Evolutionary conservation across 1,140 invertebrate genomes (phyloP).

Genomic region (Dendrolimus punctatus): DNA sequence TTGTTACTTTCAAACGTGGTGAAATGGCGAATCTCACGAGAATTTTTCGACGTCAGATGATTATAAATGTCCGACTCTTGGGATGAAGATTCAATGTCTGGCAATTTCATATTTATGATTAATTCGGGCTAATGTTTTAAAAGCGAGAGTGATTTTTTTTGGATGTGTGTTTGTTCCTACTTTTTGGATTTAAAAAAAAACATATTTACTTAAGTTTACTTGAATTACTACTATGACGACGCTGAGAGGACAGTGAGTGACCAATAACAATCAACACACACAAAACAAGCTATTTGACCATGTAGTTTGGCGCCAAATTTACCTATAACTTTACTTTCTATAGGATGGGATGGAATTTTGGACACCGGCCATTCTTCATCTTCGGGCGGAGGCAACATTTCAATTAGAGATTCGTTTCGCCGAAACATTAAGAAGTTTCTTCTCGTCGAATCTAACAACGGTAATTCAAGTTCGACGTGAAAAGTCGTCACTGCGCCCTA

Average conservation of each 20-base stretch:
- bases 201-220: no score
- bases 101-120: no score
- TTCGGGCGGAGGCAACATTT: constrained; percentile 46
- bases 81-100: constrained; percentile 28
- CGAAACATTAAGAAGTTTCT: constrained; percentile 54
- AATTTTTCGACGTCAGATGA: constrained; percentile 32
- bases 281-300: no score
- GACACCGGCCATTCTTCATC: constrained; percentile 27
- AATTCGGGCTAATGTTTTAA: no score
- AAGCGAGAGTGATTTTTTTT: no score
- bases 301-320: no score
- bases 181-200: no score
- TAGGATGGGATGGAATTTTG: constrained; percentile 5
- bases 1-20: constrained; percentile 63
- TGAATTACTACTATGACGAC: no score
- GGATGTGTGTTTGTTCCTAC: no score
- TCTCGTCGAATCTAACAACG: constrained; percentile 48
- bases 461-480: constrained; percentile 58
- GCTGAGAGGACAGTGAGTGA: no score
- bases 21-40: constrained; percentile 43
- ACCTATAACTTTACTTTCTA: constrained; percentile 22
- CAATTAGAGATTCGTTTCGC: constrained; percentile 36
- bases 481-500: constrained; percentile 51
- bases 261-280: no score
- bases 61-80: constrained; percentile 43